phyloP scores from a whole-genome alignment of 1,140 invertebrate genomes.

The Bilobella aurantiaca region DNA sequence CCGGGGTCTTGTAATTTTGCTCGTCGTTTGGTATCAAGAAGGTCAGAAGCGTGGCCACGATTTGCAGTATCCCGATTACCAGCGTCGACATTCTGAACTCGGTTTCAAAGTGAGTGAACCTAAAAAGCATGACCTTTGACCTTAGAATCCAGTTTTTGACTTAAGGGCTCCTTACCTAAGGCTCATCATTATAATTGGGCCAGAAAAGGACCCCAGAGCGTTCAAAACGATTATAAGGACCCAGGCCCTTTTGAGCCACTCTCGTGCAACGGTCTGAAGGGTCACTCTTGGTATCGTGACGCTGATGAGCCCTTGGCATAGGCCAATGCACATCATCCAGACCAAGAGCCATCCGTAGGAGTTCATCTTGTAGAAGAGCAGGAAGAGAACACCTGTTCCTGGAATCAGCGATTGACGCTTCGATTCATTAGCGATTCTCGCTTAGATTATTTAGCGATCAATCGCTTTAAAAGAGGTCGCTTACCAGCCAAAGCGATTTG shows the following conservation, averaged over 20 bases:
- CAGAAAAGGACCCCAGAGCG: not conserved
- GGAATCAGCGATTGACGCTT: too few relatives aligned
- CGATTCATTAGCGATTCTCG: too few relatives aligned
- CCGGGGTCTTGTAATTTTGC: too few relatives aligned
- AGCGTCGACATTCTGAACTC: not conserved
- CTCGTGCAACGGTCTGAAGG: not conserved
- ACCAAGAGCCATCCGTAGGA: not conserved
- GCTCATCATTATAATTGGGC: not conserved
- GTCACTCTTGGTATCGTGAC: not conserved
- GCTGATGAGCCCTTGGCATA: not conserved
- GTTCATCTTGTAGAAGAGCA: too few relatives aligned
- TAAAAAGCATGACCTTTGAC: not conserved
- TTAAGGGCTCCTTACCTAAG: not conserved
- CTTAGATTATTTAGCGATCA: too few relatives aligned
- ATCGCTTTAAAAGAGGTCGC: too few relatives aligned
- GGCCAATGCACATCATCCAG: not conserved
- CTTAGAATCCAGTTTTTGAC: not conserved
- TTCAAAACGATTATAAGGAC: not conserved
- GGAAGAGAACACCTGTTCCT: too few relatives aligned
- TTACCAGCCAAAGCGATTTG: not conserved
- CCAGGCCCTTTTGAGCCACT: slow-evolving; percentile 4
- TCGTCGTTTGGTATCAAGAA: not conserved
- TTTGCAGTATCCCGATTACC: not conserved
- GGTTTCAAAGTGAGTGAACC: not conserved
- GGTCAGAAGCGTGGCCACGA: not conserved